These are phyloP conservation scores for Belonocnema kinseyi DNA, from an alignment of 1,140 invertebrate genomes.

Conservation along the genomic window DNA sequence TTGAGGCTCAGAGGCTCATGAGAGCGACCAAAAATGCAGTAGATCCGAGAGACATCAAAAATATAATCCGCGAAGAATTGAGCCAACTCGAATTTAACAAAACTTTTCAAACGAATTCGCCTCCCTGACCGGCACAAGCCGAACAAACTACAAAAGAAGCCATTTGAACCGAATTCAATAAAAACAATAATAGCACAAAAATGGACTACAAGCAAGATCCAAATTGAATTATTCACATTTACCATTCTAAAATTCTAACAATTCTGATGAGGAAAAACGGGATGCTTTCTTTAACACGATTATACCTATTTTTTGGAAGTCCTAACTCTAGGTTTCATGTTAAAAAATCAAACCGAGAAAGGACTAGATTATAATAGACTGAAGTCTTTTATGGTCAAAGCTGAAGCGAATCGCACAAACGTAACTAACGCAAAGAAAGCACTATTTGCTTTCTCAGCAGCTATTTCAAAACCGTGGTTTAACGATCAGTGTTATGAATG, in stretches of 20 bases:
- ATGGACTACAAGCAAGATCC: constrained; percentile 39
- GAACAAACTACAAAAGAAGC: too few species aligned
- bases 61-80: too few species aligned
- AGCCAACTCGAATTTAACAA: too few species aligned
- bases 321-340: constrained; percentile 14
- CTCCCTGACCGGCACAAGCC: too few species aligned
- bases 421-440: neutral
- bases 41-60: too few species aligned
- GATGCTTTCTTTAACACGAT: too few species aligned
- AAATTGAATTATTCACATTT: constrained; percentile 15
- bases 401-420: constrained; percentile 19
- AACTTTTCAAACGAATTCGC: too few species aligned
- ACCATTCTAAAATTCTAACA: constrained; percentile 37
- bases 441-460: too few species aligned
- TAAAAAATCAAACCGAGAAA: constrained; percentile 33
- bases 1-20: neutral
- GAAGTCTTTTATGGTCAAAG: constrained; percentile 36
- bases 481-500: constrained; percentile 11
- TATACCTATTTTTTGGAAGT: constrained; percentile 37
- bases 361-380: constrained; percentile 27
- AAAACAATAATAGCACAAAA: neutral
- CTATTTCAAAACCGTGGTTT: neutral
- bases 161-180: too few species aligned
- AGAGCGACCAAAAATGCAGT: too few species aligned
- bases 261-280: too few species aligned